Base-by-base conservation (phyloP, 2,888 invertebrate genomes). In the Cheilosia vulpina region DNA sequence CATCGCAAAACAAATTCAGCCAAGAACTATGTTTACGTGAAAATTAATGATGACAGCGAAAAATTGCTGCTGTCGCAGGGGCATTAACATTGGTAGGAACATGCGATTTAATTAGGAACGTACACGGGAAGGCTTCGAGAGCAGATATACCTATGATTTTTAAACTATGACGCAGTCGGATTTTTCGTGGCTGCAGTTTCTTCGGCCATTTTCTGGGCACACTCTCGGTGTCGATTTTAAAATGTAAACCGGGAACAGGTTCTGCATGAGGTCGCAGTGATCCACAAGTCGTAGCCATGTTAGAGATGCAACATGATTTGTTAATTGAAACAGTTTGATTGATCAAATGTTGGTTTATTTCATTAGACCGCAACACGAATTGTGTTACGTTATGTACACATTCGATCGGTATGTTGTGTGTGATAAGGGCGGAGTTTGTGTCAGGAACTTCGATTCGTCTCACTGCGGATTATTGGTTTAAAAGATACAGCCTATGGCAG, bases 291-390 rank as follows among this genome's bases (percentile, higher is more conserved):
- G 38, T 38, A 38, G 4, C 38, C 38, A 21, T 47, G 52, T 19
- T 50, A 41, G 69, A 63, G 47, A 13, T 47, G 41, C 41, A 62
- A 58, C 77, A 63, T 71, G 69, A 69, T 63, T 63, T 47, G 77
- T 71, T 78, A 78, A 78, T 78, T 69, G 69, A 78, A 69, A 69
- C 57, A 60, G 53, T 68, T 69, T 21, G 13, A 69, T 53, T 62
- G 62, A 77, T 62, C 21, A 60, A 68, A 55, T 77, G 69, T 77
- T 77, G 62, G 15, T 55, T 47, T 57, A 50, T 57, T 71, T 78
- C 45, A 71, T 78, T 78, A 78, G 63, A 63, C 9, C 53, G 5
- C 47, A 9, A 34, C 19, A 62, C 62, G 69, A 68, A 69, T 68
- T 62, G 62, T 69, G 62, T 45, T 24, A 13, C 34, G 3, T 38